Evolutionary conservation across 2,888 invertebrate genomes (phyloP).

Genomic region (Fragum sueziense): DNA sequence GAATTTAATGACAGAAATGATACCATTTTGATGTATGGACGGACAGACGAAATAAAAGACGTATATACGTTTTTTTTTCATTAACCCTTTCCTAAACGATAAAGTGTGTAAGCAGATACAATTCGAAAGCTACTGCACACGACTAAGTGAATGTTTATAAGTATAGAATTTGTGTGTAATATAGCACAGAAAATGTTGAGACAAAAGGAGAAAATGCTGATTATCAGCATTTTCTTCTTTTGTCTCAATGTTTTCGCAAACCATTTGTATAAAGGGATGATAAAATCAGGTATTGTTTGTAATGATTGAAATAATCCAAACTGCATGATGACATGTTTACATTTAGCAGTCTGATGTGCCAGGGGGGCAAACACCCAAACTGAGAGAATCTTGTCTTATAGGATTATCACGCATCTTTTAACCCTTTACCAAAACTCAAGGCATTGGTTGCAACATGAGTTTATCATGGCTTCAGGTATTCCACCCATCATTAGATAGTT

Average conservation of each 20-base stretch:
- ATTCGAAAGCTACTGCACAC: neutral
- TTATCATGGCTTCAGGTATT: too few species aligned
- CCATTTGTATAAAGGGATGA: too few species aligned
- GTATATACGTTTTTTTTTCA: neutral
- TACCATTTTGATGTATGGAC: too few species aligned
- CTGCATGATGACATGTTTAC: slow-evolving; percentile 9
- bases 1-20: too few species aligned
- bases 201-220: too few species aligned
- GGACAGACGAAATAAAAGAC: too few species aligned
- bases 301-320: slow-evolving; percentile 1
- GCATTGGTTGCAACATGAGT: too few species aligned
- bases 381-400: neutral
- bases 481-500: too few species aligned
- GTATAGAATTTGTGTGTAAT: too few species aligned
- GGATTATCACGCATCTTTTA: neutral
- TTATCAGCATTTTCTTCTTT: too few species aligned
- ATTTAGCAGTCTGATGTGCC: neutral
- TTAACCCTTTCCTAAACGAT: neutral
- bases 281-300: neutral
- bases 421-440: neutral
- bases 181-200: too few species aligned
- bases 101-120: neutral
- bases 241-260: too few species aligned
- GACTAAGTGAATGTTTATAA: neutral
- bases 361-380: neutral